Evolutionary conservation across 2,888 invertebrate genomes (phyloP), one percentile per base, ranked within the genome.

Genomic region (Spilosoma lubricipeda): DNA sequence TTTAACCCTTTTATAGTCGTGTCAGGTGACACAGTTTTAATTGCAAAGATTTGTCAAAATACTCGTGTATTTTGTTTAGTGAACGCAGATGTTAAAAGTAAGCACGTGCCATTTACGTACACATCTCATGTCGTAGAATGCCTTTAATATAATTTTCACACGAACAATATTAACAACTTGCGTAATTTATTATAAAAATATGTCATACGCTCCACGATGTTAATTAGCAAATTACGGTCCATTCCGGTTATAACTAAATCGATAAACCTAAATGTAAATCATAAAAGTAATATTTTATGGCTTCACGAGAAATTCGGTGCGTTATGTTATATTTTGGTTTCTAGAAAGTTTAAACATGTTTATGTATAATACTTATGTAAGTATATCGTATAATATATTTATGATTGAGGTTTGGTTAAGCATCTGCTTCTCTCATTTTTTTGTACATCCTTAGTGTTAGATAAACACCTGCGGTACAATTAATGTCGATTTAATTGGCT

Each of bases 341-440:
- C 73, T 65, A 79, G 83, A 81, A 87, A 83, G 71, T 80, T 85
- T 77, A 71, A 76, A 59, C 56, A 30, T 36, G 11, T 70, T 63
- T 15, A 15, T 3, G 27, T 59, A 15, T 27, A 18, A 63, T 63
- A 52, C 52, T 56, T 56, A 56, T 56, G n/a, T 56, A n/a, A 56
- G 52, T n/a, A 63, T 30, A 63, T 63, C 7, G 30, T 30, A 63
- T 30, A 13, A 33, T 36, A 56, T 82, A 83, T 87, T 80, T 82
- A 70, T 74, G 79, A 83, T 86, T 86, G 79, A 80, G 81, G 86
- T 86, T 86, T 85, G 82, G 81, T 80, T 74, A 66, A 75, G 73
- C 86, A 86, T 87, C 86, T 88, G 87, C 71, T 74, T 78, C 79
- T 79, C 77, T 63, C 67, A 73, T 78, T 74, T 77, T 67, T 81